Base-by-base conservation (phyloP, 2,797 vertebrate genomes). In the Phrynocephalus forsythii region DNA sequence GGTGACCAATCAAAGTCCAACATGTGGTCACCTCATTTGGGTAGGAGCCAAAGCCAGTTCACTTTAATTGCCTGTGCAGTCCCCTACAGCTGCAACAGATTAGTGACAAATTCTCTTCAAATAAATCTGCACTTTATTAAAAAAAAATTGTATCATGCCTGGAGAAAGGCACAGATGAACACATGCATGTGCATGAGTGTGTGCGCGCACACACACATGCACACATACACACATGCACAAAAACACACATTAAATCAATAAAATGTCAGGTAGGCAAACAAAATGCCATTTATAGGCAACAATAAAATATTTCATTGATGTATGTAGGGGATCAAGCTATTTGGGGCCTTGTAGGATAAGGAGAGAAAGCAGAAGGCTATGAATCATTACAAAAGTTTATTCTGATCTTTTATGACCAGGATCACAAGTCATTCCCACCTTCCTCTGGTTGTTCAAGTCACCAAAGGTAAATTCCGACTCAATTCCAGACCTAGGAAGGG, bases 51-150 rank as follows among this genome's bases (percentile, higher is more conserved):
- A 97, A 97, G 89, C 78, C 96, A 94, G 91, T 96, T 97, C 96
- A 95, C 95, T 97, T 97, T 98, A 98, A 98, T 97, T 97, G 97
- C 95, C 93, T 79, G 28, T 97, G 94, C 95, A 95, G 95, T 97
- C 95, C 95, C 95, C 96, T 95, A 94, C 98, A 98, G 98, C 98
- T 98, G 98, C 96, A 96, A 97, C 85, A 95, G 96, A 98, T 98
- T 98, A 98, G 93, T 94, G 93, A 95, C 94, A 96, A 96, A 96
- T 97, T 97, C 96, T 95, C 96, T 95, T 96, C 94, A 96, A 96
- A 96, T 92, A 94, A 94, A 95, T 91, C 85, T 91, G 91, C 81
- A 88, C 81, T 94, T 92, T 95, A 73, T 78, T 87, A 52, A 66
- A 63, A 63, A 77, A 85, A 33, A 77, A 71, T 38, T n/a, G 71